phyloP scores from a whole-genome alignment of 2,113 vertebrate genomes.

The Proterorhinus semilunaris region DNA sequence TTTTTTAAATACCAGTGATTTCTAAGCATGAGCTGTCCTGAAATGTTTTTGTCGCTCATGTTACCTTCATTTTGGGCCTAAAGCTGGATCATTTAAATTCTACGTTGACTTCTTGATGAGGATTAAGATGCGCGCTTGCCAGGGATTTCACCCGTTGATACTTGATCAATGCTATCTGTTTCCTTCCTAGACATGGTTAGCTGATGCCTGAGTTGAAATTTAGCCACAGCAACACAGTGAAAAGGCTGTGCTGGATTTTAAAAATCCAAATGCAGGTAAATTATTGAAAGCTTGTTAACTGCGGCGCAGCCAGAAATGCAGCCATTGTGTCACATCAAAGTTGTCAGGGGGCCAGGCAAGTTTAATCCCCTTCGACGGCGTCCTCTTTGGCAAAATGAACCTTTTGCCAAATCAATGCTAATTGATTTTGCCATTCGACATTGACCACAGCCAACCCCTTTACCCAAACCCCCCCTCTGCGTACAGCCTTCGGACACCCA shows the following conservation, averaged over 20 bases:
- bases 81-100: conserved; percentile 62
- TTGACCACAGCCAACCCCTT: conserved; percentile 79
- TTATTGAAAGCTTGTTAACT: conserved; percentile 63
- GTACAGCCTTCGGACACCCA: conserved; percentile 86
- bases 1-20: background rate
- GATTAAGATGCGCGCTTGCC: conserved; percentile 62
- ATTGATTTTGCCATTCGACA: conserved; percentile 98
- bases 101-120: conserved; percentile 50
- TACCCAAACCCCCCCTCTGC: conserved; percentile 19
- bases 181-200: conserved; percentile 46
- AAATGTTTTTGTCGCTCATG: background rate
- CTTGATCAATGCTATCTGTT: conserved; percentile 74
- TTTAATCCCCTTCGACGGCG: conserved; percentile 90
- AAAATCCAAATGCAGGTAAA: conserved; percentile 37
- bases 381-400: conserved; percentile 92
- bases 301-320: conserved; percentile 44
- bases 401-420: conserved; percentile 98
- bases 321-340: conserved; percentile 84
- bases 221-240: conserved; percentile 30
- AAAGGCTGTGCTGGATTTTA: conserved; percentile 19
- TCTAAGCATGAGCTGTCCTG: no score
- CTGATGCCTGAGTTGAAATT: conserved; percentile 60
- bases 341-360: conserved; percentile 83
- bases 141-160: conserved; percentile 61
- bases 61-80: conserved; percentile 30